Conservation (phyloP, 1,140 invertebrate genomes). For the Oryctes rhinoceros region DNA sequence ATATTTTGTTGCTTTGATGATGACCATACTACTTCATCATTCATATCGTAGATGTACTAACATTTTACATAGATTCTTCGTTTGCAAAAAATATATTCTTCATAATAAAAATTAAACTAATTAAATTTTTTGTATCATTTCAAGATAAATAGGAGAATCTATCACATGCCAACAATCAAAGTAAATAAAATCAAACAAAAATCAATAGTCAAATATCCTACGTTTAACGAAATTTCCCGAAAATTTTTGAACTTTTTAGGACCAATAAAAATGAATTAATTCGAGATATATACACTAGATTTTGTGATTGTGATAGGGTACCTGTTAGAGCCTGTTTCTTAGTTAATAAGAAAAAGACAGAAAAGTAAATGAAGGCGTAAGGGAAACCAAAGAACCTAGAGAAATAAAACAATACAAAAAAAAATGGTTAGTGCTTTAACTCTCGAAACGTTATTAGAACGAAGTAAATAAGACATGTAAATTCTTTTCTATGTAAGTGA, state of each 20-base stretch:
- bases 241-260: slow-evolving; percentile 19
- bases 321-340: slow-evolving; percentile 29
- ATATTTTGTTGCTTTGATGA: too few relatives aligned
- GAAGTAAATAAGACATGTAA: not conserved
- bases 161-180: not conserved
- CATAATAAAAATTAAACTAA: too few relatives aligned
- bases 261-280: slow-evolving; percentile 37
- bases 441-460: slow-evolving; percentile 33
- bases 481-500: not conserved
- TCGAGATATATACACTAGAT: slow-evolving; percentile 34
- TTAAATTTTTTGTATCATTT: not conserved
- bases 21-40: too few relatives aligned
- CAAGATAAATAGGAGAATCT: too few relatives aligned
- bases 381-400: not conserved
- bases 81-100: too few relatives aligned
- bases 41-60: too few relatives aligned
- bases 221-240: not conserved
- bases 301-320: slow-evolving; percentile 40
- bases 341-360: not conserved
- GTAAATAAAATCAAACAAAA: not conserved
- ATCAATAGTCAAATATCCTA: not conserved
- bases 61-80: too few relatives aligned
- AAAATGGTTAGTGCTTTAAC: slow-evolving; percentile 39
- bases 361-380: not conserved
- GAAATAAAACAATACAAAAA: slow-evolving; percentile 7